Percentiles rank a stretch among this genome's conserved stretches.
Conservation (phyloP, 2,113 vertebrate species). For the Camelus bactrianus region DNA sequence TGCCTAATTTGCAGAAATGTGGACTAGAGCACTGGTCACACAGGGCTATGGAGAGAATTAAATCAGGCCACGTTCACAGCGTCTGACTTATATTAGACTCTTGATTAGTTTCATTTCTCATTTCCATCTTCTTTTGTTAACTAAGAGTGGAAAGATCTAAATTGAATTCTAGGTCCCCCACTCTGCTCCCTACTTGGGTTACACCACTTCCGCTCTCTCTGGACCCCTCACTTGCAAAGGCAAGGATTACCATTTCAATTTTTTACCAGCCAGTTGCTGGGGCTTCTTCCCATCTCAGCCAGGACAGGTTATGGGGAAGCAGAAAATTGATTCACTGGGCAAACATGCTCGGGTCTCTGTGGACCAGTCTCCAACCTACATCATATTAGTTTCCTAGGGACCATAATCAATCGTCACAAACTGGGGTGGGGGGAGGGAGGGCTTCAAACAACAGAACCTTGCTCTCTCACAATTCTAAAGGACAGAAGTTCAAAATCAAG, state of each 20-base stretch:
- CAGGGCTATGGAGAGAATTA: background rate
- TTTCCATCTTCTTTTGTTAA: background rate
- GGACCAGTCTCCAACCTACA: background rate
- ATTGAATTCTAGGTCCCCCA: background rate
- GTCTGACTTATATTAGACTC: background rate
- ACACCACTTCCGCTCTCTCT: background rate
- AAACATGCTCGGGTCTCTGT: background rate
- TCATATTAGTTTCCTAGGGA: background rate
- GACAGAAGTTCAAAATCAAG: background rate
- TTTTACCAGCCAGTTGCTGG: background rate
- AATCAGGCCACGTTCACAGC: accelerated
- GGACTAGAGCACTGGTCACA: background rate
- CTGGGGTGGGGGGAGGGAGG: background rate
- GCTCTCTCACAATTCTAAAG: background rate
- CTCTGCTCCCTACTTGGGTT: background rate
- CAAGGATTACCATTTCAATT: background rate
- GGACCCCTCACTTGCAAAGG: background rate
- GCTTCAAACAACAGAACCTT: background rate
- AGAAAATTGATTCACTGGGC: too few species aligned
- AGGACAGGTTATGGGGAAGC: too few species aligned
- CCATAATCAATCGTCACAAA: background rate
- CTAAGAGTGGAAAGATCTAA: background rate
- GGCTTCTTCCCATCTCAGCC: background rate
- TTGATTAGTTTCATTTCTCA: background rate
- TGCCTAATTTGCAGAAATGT: background rate